phyloP scores from a whole-genome alignment of 1,140 invertebrate species.

The Camponotus floridanus region DNA sequence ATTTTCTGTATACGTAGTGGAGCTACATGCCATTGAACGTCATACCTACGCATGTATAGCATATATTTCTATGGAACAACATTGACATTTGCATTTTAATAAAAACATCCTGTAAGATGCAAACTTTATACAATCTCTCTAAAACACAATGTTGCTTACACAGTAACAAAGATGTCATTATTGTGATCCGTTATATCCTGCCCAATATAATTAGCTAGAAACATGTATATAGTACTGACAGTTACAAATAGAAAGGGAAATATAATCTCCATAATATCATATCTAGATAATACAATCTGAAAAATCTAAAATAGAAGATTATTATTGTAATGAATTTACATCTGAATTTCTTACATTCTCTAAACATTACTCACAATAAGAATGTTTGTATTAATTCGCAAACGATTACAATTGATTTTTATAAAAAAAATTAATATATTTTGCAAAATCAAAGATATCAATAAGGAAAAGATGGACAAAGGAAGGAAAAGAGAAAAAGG shows the following conservation, averaged over 20 bases:
- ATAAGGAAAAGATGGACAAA: no score
- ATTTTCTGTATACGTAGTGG: no score
- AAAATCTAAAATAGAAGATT: neutral
- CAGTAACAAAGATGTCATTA: neutral
- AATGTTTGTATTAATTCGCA: no score
- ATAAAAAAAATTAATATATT: neutral
- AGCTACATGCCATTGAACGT: no score
- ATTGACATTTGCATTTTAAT: neutral
- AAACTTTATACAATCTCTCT: no score
- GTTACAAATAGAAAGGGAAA: neutral
- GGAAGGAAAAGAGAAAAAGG: no score
- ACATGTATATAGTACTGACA: neutral
- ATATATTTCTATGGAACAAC: neutral
- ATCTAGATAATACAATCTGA: neutral
- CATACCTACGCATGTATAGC: no score
- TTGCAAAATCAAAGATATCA: neutral
- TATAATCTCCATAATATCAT: neutral
- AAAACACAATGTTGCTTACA: constrained; percentile 1
- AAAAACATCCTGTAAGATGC: no score
- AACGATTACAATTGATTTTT: no score
- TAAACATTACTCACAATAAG: no score
- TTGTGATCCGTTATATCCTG: constrained; percentile 4
- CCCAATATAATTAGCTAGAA: neutral
- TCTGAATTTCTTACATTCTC: no score
- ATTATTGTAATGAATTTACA: no score